Evolutionary conservation across 2,888 invertebrate genomes (phyloP), one percentile per base, ranked within the genome.

Genomic region (Eristalis pertinax): DNA sequence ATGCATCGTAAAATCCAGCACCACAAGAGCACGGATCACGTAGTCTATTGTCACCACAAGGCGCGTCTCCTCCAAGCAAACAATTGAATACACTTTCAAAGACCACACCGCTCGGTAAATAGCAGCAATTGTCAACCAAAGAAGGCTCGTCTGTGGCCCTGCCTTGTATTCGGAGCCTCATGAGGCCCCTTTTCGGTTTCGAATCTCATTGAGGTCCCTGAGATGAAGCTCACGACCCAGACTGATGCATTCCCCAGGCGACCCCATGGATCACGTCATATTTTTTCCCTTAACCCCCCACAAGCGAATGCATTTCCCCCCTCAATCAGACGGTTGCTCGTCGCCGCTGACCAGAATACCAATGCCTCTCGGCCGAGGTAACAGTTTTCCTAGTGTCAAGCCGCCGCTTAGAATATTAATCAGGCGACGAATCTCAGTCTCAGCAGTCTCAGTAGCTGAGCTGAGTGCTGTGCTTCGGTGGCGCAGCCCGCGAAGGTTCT

Each of bases 281-380:
- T 10, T 19, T 2, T 8, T n/a, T n/a, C 43, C 43, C 4, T n/a
- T n/a, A n/a, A n/a, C 43, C 4, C n/a, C n/a, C 43, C 43, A 50
- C n/a, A n/a, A 8, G 50, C 43, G n/a, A n/a, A 4, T n/a, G 43
- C 50, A 22, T 64, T 64, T 50, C 15, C 15, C 24, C 50, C 22
- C 10, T 10, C 8, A 32, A 35, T 26, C 32, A 8, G 50, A 32
- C 63, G 63, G 43, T 73, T 73, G n/a, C 50, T 15, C 1, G 41
- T 22, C 50, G 5, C 7, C 50, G 4, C 10, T 67, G 75, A 76
- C 67, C 41, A 76, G 75, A 76, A 76, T 76, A 60, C 15, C 58
- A 76, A 67, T 29, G 22, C 22, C 26, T 41, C 29, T n/a, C n/a
- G 10, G 19, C 29, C 15, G 38, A 67, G 22, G 60, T 67, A 60